Percentiles rank a stretch among this genome's conserved stretches.
Evolutionary conservation across 2,113 vertebrate genomes (phyloP).

Genomic region (Elachura formosa): DNA sequence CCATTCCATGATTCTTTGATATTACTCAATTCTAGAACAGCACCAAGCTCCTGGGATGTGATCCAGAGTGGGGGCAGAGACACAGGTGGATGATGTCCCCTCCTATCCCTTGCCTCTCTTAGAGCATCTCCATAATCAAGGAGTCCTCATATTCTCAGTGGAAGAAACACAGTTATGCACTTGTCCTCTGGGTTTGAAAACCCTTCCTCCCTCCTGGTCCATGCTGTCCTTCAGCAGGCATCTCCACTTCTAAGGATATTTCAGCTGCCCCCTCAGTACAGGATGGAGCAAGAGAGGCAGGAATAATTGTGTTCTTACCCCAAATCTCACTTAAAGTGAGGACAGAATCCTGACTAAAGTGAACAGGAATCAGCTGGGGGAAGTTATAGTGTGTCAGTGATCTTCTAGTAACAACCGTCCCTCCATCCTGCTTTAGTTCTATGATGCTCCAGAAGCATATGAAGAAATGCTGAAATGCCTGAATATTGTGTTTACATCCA

Average conservation of each 20-base stretch:
- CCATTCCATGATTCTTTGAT: neutral
- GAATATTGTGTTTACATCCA: conserved; percentile 92
- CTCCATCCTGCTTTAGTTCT: conserved; percentile 74
- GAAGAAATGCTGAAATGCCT: conserved; percentile 93
- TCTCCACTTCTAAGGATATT: too few relatives aligned
- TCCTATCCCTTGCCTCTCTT: neutral
- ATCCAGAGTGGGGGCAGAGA: neutral
- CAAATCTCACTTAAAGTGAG: neutral
- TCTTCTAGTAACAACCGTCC: neutral
- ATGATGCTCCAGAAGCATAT: conserved; percentile 86
- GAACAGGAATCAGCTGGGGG: neutral
- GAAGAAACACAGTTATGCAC: neutral
- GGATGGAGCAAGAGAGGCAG: neutral
- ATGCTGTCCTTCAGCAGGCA: neutral
- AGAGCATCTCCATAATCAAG: neutral
- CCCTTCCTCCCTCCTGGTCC: neutral
- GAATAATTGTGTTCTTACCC: neutral
- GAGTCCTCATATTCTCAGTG: neutral
- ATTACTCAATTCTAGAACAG: neutral
- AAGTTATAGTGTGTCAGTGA: neutral
- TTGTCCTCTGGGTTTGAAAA: neutral
- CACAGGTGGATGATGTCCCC: neutral
- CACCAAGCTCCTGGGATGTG: neutral
- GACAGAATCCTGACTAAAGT: neutral
- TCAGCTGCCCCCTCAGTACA: neutral